phyloP scores from a whole-genome alignment of 2,797 vertebrate species.

The Sebastiscus tertius region DNA sequence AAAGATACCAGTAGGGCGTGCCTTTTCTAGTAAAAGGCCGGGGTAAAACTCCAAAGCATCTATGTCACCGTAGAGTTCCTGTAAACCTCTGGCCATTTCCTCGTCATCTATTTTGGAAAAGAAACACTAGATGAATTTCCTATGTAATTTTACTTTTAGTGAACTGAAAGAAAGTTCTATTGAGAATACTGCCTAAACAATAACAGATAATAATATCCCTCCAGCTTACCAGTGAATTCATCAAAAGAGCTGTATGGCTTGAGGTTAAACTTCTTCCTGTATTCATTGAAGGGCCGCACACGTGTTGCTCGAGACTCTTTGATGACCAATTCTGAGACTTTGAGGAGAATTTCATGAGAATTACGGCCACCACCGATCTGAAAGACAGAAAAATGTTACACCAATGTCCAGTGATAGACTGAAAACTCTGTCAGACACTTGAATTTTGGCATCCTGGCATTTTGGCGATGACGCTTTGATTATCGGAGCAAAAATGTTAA shows the following conservation, averaged over 20 bases:
- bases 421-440: background rate
- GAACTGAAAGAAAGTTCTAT: background rate
- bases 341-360: constrained; percentile 74
- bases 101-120: constrained; percentile 82
- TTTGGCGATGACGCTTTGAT: no score
- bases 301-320: constrained; percentile 86
- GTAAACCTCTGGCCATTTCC: constrained; percentile 84
- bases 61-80: constrained; percentile 93
- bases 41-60: constrained; percentile 93
- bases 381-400: constrained; percentile 1
- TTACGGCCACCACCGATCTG: constrained; percentile 91
- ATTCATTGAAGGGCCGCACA: constrained; percentile 91
- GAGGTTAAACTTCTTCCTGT: constrained; percentile 91
- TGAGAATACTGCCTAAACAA: background rate
- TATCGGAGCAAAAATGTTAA: no score
- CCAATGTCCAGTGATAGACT: background rate
- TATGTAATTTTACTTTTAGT: background rate
- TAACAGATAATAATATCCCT: background rate
- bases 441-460: background rate
- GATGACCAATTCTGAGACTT: constrained; percentile 86
- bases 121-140: background rate
- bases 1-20: constrained; percentile 83
- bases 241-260: constrained; percentile 89
- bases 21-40: constrained; percentile 89
- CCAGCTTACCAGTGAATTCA: constrained; percentile 89